Evolutionary conservation across 2,113 vertebrate genomes (phyloP).

Genomic region (Felis catus): DNA sequence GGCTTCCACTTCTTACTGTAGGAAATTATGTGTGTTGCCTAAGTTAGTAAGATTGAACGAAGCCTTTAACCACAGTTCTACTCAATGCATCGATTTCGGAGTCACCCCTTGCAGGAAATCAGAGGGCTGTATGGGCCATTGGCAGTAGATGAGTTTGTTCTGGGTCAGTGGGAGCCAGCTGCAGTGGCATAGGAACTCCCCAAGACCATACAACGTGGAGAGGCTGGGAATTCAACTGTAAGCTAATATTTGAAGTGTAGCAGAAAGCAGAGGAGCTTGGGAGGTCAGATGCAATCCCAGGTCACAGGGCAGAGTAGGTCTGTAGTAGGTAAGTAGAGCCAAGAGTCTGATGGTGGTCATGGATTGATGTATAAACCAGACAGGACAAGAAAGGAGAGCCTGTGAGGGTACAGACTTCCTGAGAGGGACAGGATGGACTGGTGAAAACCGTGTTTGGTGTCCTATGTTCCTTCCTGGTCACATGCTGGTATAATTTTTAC

Average conservation of each 20-base stretch:
- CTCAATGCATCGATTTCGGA: not conserved
- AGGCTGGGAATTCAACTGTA: not conserved
- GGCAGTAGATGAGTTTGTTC: not conserved
- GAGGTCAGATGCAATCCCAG: not conserved
- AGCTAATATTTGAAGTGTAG: not conserved
- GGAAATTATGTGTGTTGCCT: not conserved
- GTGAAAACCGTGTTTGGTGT: not conserved
- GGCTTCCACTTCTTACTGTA: not conserved
- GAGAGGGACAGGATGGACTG: no score
- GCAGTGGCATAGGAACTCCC: not conserved
- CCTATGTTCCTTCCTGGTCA: not conserved
- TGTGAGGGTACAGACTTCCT: no score
- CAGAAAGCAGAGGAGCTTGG: not conserved
- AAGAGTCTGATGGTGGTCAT: fast-evolving
- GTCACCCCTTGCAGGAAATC: not conserved
- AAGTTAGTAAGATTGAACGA: not conserved
- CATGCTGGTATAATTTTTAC: not conserved
- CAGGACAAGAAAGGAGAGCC: not conserved
- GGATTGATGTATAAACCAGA: not conserved
- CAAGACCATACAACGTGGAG: not conserved
- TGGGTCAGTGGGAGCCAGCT: not conserved
- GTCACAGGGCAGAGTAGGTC: not conserved
- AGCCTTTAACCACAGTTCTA: not conserved
- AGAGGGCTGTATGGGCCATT: fast-evolving
- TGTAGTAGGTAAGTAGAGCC: not conserved